phyloP scores from a whole-genome alignment of 35 echinoderm and acorn worm species.

The Chiridota heheva region DNA sequence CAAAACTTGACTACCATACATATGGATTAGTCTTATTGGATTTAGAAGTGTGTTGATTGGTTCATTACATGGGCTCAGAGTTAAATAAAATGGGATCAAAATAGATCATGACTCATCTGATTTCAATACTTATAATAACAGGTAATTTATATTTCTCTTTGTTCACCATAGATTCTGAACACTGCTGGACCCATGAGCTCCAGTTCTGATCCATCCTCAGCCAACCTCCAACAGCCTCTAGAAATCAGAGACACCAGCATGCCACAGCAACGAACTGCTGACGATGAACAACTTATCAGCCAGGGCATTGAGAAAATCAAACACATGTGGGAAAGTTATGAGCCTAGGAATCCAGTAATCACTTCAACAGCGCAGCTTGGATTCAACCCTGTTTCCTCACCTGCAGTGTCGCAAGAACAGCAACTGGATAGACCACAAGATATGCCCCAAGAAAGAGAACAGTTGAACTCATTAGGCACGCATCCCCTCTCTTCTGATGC shows the following conservation, averaged over 20 bases:
- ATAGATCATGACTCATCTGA: too few relatives aligned
- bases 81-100: too few relatives aligned
- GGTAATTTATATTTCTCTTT: too few relatives aligned
- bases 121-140: too few relatives aligned
- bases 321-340: slow-evolving; percentile 25
- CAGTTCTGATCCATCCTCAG: slow-evolving; percentile 3
- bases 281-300: slow-evolving; percentile 33
- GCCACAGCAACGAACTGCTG: not conserved
- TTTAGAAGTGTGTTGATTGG: too few relatives aligned
- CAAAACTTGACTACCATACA: too few relatives aligned
- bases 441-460: slow-evolving; percentile 25
- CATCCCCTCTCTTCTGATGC: slow-evolving; percentile 1
- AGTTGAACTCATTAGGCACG: not conserved
- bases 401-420: slow-evolving; percentile 15
- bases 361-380: slow-evolving; percentile 14
- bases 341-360: too few relatives aligned
- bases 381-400: not conserved
- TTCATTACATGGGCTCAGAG: too few relatives aligned
- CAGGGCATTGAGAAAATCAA: slow-evolving; percentile 35
- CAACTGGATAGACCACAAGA: slow-evolving; percentile 6
- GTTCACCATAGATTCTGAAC: too few relatives aligned
- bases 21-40: too few relatives aligned
- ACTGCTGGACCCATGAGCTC: slow-evolving; percentile 15
- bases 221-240: slow-evolving; percentile 21
- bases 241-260: slow-evolving; percentile 13